Base-by-base conservation (phyloP, 2,888 invertebrate genomes). In the Synergus umbraculus region DNA sequence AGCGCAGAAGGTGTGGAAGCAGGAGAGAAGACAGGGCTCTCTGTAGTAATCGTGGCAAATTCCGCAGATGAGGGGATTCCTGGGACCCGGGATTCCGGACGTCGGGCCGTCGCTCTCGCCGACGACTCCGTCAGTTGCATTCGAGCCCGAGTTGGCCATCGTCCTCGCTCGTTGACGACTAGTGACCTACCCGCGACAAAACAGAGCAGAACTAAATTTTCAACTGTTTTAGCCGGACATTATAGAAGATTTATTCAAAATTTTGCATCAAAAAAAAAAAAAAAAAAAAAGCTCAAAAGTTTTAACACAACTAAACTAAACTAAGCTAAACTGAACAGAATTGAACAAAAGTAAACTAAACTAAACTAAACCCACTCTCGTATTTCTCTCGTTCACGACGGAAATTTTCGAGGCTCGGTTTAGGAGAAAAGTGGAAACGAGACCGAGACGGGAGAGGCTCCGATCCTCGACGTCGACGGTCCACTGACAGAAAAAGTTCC, bases 1-100 rank as follows among this genome's bases (percentile, higher is more conserved):
- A 44, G 94, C 93, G 91, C 96, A 96, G 91, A 95, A 95, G 67
- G 95, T 95, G 90, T 96, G 96, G 89, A 94, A 96, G 90, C 96
- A 96, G 83, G 93, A 93, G 67, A 96, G 92, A 76, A 96, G 93
- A 86, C 95, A 95, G 1, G 96, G 96, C 86, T 96, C 95, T 78
- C 93, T 94, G 89, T 94, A 95, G 87, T 95, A 95, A 88, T 95
- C 95, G 87, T 95, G 94, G 89, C 96, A 96, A 85, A 95, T 92
- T 81, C 94, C 94, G 89, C 96, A 96, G 76, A 95, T 92, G 54
- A 96, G 91, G 0, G 95, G 95, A 90, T 95, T 95, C 86, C 93
- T 88, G 65, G 89, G 85, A 9, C 87, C 87, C 76, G 87, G 87
- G 54, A 86, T 83, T 66, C 88, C 88, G 66, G 89, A 79, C 83